Percentiles rank a stretch among this genome's conserved stretches.
Evolutionary conservation across 2,113 vertebrate genomes (phyloP).

Genomic region (Ailuropoda melanoleuca): DNA sequence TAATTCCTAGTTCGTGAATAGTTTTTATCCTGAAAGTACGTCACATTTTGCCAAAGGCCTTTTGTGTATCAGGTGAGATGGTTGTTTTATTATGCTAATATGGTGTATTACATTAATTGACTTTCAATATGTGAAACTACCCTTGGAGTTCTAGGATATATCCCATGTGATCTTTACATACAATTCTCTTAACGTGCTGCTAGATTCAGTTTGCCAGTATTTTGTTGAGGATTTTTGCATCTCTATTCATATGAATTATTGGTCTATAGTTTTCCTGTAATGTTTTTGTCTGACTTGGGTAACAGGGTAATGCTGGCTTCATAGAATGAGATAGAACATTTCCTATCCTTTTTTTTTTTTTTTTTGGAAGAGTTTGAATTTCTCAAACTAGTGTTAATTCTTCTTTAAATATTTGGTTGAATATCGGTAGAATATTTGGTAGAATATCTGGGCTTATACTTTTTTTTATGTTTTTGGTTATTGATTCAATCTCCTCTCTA

Average conservation of each 20-base stretch:
- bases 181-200: neutral
- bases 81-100: neutral
- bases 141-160: neutral
- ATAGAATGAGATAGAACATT: neutral
- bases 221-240: neutral
- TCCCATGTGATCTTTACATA: neutral
- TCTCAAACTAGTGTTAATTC: neutral
- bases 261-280: neutral
- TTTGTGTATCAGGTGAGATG: neutral
- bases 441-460: neutral
- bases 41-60: neutral
- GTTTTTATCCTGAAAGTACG: neutral
- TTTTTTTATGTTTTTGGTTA: neutral
- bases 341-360: neutral
- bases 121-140: neutral
- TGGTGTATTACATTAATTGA: neutral
- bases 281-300: neutral
- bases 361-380: neutral
- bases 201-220: neutral
- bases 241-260: neutral
- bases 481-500: neutral
- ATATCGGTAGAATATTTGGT: neutral
- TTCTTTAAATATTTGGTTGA: neutral
- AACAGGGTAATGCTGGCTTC: neutral
- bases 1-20: too few species aligned